These are phyloP conservation scores for Petrocephalus zakoni DNA, from an alignment of 2,113 vertebrate genomes.

Conservation along the genomic window DNA sequence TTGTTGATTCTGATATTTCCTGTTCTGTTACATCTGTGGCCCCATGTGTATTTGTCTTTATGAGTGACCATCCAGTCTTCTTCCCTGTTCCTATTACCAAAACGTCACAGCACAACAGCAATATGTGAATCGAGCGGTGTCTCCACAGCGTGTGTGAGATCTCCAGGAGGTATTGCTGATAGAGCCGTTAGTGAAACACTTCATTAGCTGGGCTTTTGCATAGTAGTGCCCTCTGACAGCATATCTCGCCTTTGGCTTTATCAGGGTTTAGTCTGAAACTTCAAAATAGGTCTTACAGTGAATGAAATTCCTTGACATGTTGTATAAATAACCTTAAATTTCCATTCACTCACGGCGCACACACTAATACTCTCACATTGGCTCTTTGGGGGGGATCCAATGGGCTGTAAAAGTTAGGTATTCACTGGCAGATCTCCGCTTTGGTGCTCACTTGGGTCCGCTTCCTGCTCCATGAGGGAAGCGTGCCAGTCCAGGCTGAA, in stretches of 20 bases:
- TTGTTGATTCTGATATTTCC: not conserved
- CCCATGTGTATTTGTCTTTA: not conserved
- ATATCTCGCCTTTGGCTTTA: not conserved
- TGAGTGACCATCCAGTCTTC: not conserved
- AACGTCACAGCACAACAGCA: not conserved
- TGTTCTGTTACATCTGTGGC: not conserved
- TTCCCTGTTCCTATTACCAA: not conserved
- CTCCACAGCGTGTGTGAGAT: not conserved
- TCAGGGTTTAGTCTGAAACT: not conserved
- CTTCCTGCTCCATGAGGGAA: not conserved
- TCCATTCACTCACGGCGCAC: not conserved
- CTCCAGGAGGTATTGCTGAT: not conserved
- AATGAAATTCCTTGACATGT: not conserved
- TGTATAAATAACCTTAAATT: not conserved
- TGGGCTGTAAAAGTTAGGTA: not conserved
- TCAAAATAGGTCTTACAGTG: not conserved
- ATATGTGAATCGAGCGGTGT: not conserved
- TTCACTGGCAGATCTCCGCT: not conserved
- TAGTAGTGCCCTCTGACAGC: not conserved
- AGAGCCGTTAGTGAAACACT: not conserved
- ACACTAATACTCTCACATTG: not conserved
- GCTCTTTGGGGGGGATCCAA: not conserved
- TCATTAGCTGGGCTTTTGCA: not conserved
- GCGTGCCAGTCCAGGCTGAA: not conserved
- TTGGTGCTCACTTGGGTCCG: not conserved